phyloP scores from a whole-genome alignment of 1,140 invertebrate species.

The Drosophila funebris region DNA sequence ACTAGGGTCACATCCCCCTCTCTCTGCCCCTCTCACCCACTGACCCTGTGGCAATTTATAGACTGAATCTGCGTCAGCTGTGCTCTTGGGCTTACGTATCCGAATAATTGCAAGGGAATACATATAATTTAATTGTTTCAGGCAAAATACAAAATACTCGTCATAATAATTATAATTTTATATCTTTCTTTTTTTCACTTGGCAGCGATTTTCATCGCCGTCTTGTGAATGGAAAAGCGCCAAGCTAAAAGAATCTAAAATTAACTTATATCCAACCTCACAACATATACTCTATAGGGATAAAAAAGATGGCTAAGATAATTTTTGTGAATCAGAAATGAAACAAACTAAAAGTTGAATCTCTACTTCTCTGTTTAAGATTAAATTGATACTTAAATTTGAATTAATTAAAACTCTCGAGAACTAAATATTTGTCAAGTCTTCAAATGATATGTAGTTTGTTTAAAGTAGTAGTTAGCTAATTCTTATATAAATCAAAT shows the following conservation, averaged over 20 bases:
- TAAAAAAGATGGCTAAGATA: neutral
- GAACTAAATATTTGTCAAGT: too few species aligned
- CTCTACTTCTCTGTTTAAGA: neutral
- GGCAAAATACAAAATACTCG: constrained; percentile 39
- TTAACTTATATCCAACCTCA: constrained; percentile 44
- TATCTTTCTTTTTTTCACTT: constrained; percentile 21
- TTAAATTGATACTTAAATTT: neutral
- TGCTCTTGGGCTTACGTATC: constrained; percentile 59
- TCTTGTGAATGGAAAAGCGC: neutral
- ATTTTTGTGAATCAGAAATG: too few species aligned
- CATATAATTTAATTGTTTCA: constrained; percentile 72
- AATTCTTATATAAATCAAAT: too few species aligned
- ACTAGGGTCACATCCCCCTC: neutral
- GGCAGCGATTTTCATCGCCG: constrained; percentile 12
- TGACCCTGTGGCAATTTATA: constrained; percentile 44
- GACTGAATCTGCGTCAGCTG: constrained; percentile 61
- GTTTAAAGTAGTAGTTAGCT: too few species aligned
- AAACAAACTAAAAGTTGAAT: too few species aligned
- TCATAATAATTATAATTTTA: constrained; percentile 50
- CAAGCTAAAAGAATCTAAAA: constrained; percentile 14
- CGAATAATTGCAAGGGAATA: constrained; percentile 51
- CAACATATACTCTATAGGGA: constrained; percentile 18
- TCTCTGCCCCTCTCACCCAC: neutral
- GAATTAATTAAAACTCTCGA: too few species aligned
- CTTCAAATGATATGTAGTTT: too few species aligned